Evolutionary conservation across 2,888 invertebrate species (phyloP).

Genomic region (Altica lythri): DNA sequence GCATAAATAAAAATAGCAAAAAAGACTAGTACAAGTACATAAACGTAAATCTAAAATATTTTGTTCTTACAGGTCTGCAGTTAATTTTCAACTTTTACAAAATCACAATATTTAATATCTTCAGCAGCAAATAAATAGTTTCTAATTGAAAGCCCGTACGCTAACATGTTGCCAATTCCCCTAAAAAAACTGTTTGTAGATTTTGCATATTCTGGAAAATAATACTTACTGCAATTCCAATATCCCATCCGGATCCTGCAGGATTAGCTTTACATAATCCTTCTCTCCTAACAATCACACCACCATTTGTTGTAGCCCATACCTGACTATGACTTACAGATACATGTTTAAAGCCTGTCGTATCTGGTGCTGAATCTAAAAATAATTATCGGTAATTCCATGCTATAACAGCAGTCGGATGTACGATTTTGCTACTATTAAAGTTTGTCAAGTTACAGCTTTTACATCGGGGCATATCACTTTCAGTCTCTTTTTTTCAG

Average conservation of each 20-base stretch:
- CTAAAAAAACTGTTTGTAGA: slow-evolving; percentile 46
- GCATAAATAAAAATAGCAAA: slow-evolving; percentile 12
- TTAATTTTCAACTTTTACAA: slow-evolving; percentile 14
- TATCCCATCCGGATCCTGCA: slow-evolving; percentile 79
- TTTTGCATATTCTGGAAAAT: background rate
- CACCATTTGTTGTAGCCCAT: slow-evolving; percentile 77
- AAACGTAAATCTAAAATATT: slow-evolving; percentile 6
- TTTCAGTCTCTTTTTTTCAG: too few species aligned
- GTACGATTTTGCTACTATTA: too few species aligned
- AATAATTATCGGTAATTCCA: too few species aligned
- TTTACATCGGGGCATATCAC: too few species aligned
- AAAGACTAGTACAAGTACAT: slow-evolving; percentile 11
- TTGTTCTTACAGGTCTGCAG: background rate
- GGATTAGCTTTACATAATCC: slow-evolving; percentile 76
- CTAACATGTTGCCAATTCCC: slow-evolving; percentile 58
- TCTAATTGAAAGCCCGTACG: slow-evolving; percentile 46
- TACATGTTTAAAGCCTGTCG: slow-evolving; percentile 69
- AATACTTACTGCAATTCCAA: slow-evolving; percentile 64
- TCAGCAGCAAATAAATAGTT: slow-evolving; percentile 5
- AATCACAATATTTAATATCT: slow-evolving; percentile 21
- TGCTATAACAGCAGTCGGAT: too few species aligned
- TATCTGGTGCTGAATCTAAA: slow-evolving; percentile 52
- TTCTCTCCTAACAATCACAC: slow-evolving; percentile 71
- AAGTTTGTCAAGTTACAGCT: too few species aligned
- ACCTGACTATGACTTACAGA: slow-evolving; percentile 72